Base-by-base conservation (phyloP, 2,113 vertebrate species). In the Pitta sordida region DNA sequence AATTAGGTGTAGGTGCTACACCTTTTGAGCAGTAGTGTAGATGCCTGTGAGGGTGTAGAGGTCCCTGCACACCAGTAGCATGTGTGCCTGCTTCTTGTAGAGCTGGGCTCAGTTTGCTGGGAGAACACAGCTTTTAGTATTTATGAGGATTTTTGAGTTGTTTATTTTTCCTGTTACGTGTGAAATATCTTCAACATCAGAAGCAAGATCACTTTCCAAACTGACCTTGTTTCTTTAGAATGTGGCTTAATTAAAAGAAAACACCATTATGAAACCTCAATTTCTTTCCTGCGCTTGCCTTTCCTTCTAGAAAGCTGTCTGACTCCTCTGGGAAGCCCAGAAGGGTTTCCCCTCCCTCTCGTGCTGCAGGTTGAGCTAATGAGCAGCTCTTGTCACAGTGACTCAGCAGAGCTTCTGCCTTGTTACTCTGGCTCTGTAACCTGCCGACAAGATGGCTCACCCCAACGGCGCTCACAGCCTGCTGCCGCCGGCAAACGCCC, bases 351-450 rank as follows among this genome's bases (percentile, higher is more conserved):
- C 85, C 71, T 93, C 79, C 93, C 39, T 86, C 79, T 73, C 6
- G 6, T 81, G 80, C 88, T 86, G 88, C 88, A 71, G 86, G 86
- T 75, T 92, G 90, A 93, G 91, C 80, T 95, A 41, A 86, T 65
- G 94, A 95, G 91, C 95, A 90, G 91, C 83, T 95, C 91, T 39
- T 86, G 80, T 55, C 86, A 90, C 68, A 14, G 91, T 94, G 95
- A 94, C 88, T 96, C 94, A 94, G 95, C 96, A 94, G 39, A 9
- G 17, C 88, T 78, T 77, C 88, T 91, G 88, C 86, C 79, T 96
- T 1, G 3, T 68, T 76, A n/a, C 10, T 2, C 77, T 88, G 7
- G 2, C 76, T 46, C 55, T 32, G 32, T 84, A 73, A 86, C 77
- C 77, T 74, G 83, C 78, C 3, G 6, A 11, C 2, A 34, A 22